Evolutionary conservation across 2,113 vertebrate species (phyloP).

Genomic region (Colistium nudipinnis): DNA sequence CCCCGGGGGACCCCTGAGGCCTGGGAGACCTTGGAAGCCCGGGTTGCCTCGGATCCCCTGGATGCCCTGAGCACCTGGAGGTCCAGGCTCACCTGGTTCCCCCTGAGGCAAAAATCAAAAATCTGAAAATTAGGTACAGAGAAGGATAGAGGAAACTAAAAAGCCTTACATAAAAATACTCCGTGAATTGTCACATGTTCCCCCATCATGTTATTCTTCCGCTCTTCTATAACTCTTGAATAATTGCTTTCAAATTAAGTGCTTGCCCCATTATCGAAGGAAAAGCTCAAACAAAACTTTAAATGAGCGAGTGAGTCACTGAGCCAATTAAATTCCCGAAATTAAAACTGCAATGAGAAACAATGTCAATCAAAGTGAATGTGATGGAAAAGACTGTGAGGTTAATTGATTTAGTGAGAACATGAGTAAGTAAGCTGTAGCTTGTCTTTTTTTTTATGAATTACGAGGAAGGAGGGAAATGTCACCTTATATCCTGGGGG

Average conservation of each 20-base stretch:
- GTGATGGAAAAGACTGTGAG: slow-evolving; percentile 25
- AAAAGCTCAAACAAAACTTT: slow-evolving; percentile 43
- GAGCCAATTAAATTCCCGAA: slow-evolving; percentile 57
- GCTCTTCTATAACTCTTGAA: slow-evolving; percentile 35
- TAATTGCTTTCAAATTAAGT: slow-evolving; percentile 52
- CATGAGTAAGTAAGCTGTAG: not conserved
- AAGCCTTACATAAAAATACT: slow-evolving; percentile 18
- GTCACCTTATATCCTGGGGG: slow-evolving; percentile 87
- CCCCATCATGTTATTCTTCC: slow-evolving; percentile 21
- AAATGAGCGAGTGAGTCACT: slow-evolving; percentile 50
- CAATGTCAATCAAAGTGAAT: slow-evolving; percentile 56
- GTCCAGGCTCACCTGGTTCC: slow-evolving; percentile 85
- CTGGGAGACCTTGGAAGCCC: slow-evolving; percentile 83
- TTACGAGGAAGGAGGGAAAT: not conserved
- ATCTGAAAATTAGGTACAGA: not conserved
- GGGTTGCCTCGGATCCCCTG: slow-evolving; percentile 87
- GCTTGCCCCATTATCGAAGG: slow-evolving; percentile 24
- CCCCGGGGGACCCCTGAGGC: slow-evolving; percentile 81
- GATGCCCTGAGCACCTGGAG: slow-evolving; percentile 87
- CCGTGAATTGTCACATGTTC: slow-evolving; percentile 22
- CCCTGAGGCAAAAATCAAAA: slow-evolving; percentile 77
- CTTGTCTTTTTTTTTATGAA: not conserved
- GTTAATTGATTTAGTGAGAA: slow-evolving; percentile 38
- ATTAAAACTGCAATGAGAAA: slow-evolving; percentile 57
- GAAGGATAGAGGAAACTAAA: not conserved